Conservation (phyloP, 53 echinoderm and acorn worm species). For the Echinarachnius parma region DNA sequence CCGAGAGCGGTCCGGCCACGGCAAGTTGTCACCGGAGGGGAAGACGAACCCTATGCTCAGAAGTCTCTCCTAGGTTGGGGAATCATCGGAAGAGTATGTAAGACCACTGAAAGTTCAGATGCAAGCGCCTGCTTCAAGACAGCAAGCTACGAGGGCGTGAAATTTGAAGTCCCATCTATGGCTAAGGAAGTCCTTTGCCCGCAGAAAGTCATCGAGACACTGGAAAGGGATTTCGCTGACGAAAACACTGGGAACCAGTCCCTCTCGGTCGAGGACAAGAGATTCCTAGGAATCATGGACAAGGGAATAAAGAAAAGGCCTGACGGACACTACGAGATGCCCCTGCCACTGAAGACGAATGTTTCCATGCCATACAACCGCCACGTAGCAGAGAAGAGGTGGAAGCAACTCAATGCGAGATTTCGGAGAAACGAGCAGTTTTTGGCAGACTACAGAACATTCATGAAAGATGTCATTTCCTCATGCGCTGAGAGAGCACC, state of each 20-base stretch:
- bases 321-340: slow-evolving; percentile 54
- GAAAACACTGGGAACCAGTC: not conserved
- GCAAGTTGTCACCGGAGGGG: slow-evolving; percentile 43
- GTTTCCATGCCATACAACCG: slow-evolving; percentile 44
- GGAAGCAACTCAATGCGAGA: slow-evolving; percentile 30
- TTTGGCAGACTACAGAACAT: slow-evolving; percentile 30
- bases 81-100: not conserved
- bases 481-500: slow-evolving; percentile 41
- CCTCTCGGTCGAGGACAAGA: slow-evolving; percentile 40
- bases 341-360: slow-evolving; percentile 53
- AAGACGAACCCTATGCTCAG: slow-evolving; percentile 57
- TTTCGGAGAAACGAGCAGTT: slow-evolving; percentile 38
- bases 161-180: slow-evolving; percentile 10
- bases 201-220: slow-evolving; percentile 25
- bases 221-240: slow-evolving; percentile 55
- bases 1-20: slow-evolving; percentile 34
- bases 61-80: slow-evolving; percentile 22
- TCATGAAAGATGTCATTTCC: slow-evolving; percentile 43
- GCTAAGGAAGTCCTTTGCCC: slow-evolving; percentile 12
- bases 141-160: too few relatives aligned
- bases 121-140: too few relatives aligned
- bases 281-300: slow-evolving; percentile 47
- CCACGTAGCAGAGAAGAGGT: slow-evolving; percentile 33
- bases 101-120: too few relatives aligned
- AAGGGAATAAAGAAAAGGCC: slow-evolving; percentile 44